Evolutionary conservation across 2,797 vertebrate genomes (phyloP).

Genomic region (Pangasius krempfi): DNA sequence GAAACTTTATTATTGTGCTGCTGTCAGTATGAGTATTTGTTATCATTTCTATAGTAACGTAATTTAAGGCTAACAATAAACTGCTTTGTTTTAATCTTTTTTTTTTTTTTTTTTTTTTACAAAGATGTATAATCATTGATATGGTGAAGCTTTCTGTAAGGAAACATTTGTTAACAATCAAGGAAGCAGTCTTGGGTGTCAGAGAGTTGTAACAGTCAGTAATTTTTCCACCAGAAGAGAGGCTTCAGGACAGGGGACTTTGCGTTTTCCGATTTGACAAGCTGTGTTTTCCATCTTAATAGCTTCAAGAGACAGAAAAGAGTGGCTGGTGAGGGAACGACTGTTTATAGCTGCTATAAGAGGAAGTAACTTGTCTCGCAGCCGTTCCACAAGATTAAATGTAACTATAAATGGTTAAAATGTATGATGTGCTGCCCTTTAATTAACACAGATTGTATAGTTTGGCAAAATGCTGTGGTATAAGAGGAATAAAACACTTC

Average conservation of each 20-base stretch:
- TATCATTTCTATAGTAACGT: background rate
- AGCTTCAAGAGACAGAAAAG: background rate
- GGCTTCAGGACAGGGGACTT: background rate
- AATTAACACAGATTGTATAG: background rate
- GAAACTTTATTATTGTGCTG: background rate
- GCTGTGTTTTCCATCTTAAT: background rate
- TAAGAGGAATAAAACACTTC: background rate
- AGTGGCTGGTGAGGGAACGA: too few relatives aligned
- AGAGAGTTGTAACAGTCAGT: background rate
- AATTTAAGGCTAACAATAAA: background rate
- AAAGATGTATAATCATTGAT: background rate
- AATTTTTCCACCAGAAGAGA: background rate
- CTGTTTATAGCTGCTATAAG: too few relatives aligned
- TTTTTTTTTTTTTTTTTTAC: background rate
- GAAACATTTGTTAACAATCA: background rate
- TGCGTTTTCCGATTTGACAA: background rate
- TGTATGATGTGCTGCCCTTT: too few relatives aligned
- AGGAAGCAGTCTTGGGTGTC: background rate
- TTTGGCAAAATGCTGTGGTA: background rate
- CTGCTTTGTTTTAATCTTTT: background rate
- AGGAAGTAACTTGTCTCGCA: background rate
- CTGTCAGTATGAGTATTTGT: background rate
- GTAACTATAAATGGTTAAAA: too few relatives aligned
- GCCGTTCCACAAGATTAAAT: background rate
- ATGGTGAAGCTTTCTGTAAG: background rate